Base-by-base conservation (phyloP, 2,888 invertebrate species). In the Muschampia staudingeri region DNA sequence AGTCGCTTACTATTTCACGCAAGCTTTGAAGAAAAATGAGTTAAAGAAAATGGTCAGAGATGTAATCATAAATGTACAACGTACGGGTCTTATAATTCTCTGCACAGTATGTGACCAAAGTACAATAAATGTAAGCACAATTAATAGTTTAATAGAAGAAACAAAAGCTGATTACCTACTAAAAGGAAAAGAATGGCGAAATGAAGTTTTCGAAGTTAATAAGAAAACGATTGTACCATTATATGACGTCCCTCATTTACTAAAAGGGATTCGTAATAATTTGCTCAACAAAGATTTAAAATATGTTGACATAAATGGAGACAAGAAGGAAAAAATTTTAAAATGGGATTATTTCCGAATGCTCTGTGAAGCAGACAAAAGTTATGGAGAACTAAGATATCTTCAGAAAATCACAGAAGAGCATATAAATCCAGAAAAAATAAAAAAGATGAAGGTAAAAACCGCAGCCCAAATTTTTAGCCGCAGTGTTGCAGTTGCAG, bases 211-310 rank as follows among this genome's bases (percentile, higher is more conserved):
- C 25, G 25, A 25, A 25, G 25, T 25, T 25, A 25, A 25, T 25
- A 25, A 25, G 25, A 25, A 25, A 25, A 25, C 25, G 25, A 25
- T 25, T 25, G 25, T 25, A 25, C 25, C 25, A 25, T 25, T 61
- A 7, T 61, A 16, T 61, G 61, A 61, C n/a, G n/a, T 16, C 8
- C 61, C 61, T 61, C 19, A 61, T 61, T 25, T 61, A n/a, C 16
- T 61, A 7, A 61, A 61, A n/a, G 61, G 61, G n/a, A 19, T 61
- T 9, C n/a, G 61, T n/a, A 61, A 61, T 61, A 61, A 61, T 61
- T 61, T 61, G n/a, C 7, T 61, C 1, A 61, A n/a, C 4, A 61
- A 61, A 61, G n/a, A 61, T 16, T 19, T 61, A 61, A 61, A 7
- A 25, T 61, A 56, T 61, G n/a, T 19, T n/a, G 8, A 14, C 25